Base-by-base conservation (phyloP, 1,140 invertebrate species). In the Amyelois transitella region DNA sequence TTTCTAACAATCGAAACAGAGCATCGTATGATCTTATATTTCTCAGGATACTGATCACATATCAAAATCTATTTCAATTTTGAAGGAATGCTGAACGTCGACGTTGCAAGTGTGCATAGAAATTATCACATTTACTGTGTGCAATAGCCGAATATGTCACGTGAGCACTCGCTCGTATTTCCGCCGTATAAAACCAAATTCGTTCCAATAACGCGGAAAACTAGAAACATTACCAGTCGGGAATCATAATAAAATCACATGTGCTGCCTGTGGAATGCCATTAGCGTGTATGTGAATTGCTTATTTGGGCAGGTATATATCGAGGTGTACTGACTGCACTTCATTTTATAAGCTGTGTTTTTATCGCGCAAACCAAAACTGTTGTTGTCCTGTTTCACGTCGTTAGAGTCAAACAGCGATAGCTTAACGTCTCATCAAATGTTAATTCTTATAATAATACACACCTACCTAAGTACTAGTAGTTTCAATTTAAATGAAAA, bases 181-280 rank as follows among this genome's bases (percentile, higher is more conserved):
- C 55, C 54, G 43, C 59, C 70, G 60, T 62, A 81, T 75, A 70
- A 77, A 75, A 66, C 58, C 62, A 61, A 70, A 70, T 67, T 64
- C 69, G 59, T 60, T 75, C 62, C 72, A 82, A 82, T 81, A 80
- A 77, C 66, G 75, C 58, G 60, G 69, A 69, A 71, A 75, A 75
- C 58, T 72, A 67, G 63, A 70, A 60, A 72, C 55, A 75, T 77
- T 72, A 76, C 66, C 60, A 64, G 58, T 55, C 45, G 20, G 57
- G 71, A 77, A 69, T 78, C 67, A 75, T 77, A 81, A 80, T 80
- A 82, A 84, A 82, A 77, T 38, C 60, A 58, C 67, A 53, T 62
- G 61, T 72, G 61, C 69, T 66, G 7, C 10, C 28, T 4, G 28
- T 10, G 28, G 12, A 32, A 4, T 6, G 2, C 4, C 10, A 32